Evolutionary conservation across 1,140 invertebrate species (phyloP).

Genomic region (Neuroterus valhalla): DNA sequence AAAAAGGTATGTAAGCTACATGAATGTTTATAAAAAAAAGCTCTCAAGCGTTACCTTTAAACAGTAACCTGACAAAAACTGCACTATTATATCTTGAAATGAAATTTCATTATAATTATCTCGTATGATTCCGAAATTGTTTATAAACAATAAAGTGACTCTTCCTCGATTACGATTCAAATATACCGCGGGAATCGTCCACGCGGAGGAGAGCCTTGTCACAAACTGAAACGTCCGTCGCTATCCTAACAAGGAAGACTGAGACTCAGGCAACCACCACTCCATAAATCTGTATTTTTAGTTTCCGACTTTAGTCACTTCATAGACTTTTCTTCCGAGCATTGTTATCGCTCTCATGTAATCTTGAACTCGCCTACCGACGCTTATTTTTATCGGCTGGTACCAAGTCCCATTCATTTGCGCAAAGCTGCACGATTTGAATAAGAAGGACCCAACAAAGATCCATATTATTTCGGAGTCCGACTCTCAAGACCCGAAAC

Average conservation of each 20-base stretch:
- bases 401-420: not conserved
- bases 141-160: too few species aligned
- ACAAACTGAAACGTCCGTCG: not conserved
- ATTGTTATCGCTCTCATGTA: constrained; percentile 49
- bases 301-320: constrained; percentile 45
- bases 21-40: too few species aligned
- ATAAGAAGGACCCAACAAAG: constrained; percentile 18
- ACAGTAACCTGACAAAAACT: too few species aligned
- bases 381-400: constrained; percentile 24
- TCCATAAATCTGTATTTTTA: constrained; percentile 50
- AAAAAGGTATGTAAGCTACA: too few species aligned
- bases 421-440: not conserved
- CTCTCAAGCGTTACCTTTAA: too few species aligned
- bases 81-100: too few species aligned
- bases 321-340: constrained; percentile 39
- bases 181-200: not conserved
- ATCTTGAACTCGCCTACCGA: constrained; percentile 50
- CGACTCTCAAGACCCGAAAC: constrained; percentile 1
- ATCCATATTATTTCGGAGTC: not conserved
- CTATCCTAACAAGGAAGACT: constrained; percentile 23
- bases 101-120: not conserved
- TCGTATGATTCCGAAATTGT: too few species aligned
- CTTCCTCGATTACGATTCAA: too few species aligned
- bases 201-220: not conserved
- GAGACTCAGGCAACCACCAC: constrained; percentile 38